A percentile compares a stretch with the other conserved stretches of the same genome.
phyloP scores from a whole-genome alignment of 1,140 invertebrate genomes.

The Onthophagus taurus region DNA sequence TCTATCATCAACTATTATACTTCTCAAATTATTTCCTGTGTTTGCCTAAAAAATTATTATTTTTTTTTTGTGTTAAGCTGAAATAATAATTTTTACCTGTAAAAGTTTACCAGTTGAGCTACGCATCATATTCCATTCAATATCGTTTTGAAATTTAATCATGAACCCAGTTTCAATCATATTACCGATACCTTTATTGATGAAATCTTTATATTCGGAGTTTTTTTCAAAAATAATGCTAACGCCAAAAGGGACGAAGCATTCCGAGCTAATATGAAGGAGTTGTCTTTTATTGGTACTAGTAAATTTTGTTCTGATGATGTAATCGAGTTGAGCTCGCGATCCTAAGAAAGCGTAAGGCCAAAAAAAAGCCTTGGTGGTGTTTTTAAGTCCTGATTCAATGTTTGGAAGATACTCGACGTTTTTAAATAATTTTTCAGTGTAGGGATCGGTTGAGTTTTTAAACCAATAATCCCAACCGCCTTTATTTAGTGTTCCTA shows the following conservation, averaged over 20 bases:
- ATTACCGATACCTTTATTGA: slow-evolving; percentile 48
- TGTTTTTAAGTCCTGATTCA: slow-evolving; percentile 54
- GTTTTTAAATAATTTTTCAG: slow-evolving; percentile 50
- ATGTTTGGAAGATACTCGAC: slow-evolving; percentile 54
- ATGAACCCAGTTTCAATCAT: slow-evolving; percentile 55
- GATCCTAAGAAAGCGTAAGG: slow-evolving; percentile 64
- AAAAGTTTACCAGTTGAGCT: slow-evolving; percentile 47
- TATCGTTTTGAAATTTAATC: slow-evolving; percentile 53
- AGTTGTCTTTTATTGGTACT: slow-evolving; percentile 48
- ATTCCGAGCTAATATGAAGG: slow-evolving; percentile 59
- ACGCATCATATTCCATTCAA: slow-evolving; percentile 57
- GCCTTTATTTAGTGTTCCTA: slow-evolving; percentile 57
- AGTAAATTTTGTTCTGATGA: slow-evolving; percentile 57
- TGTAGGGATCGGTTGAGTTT: slow-evolving; percentile 49
- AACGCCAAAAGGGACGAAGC: slow-evolving; percentile 58
- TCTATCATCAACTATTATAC: slow-evolving; percentile 49
- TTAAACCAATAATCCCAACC: slow-evolving; percentile 61
- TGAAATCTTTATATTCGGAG: slow-evolving; percentile 48
- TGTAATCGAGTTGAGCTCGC: slow-evolving; percentile 53
- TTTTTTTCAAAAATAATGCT: slow-evolving; percentile 49
- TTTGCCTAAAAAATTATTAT: slow-evolving; percentile 24
- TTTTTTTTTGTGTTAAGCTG: not conserved
- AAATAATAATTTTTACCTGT: slow-evolving; percentile 38
- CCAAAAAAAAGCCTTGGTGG: slow-evolving; percentile 60
- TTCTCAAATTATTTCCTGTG: slow-evolving; percentile 18